These are phyloP conservation scores for Xiphias gladius DNA, from an alignment of 2,113 vertebrate species.

Conservation along the genomic window DNA sequence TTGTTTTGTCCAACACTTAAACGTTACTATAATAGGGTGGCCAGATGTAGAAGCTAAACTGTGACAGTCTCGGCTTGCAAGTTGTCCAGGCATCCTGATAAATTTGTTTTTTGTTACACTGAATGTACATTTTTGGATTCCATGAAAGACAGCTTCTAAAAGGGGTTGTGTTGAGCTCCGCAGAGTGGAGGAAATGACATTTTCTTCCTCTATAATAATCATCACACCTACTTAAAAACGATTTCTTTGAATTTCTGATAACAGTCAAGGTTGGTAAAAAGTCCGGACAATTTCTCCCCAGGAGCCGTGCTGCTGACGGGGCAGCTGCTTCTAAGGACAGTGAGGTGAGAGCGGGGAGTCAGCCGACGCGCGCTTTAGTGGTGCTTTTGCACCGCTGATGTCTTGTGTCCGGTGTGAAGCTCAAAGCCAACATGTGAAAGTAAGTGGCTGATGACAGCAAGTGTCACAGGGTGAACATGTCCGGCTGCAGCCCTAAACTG, in stretches of 20 bases:
- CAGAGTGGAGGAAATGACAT: neutral
- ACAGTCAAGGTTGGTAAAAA: constrained; percentile 9
- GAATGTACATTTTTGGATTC: neutral
- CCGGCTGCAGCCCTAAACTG: neutral
- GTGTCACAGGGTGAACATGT: neutral
- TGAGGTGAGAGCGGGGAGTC: neutral
- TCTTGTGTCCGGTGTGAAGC: neutral
- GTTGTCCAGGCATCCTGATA: too few species aligned
- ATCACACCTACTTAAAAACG: neutral
- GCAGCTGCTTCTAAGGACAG: neutral
- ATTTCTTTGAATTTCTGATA: neutral
- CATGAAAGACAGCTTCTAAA: neutral
- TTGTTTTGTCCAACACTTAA: neutral
- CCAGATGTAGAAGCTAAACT: neutral
- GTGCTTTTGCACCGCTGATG: neutral
- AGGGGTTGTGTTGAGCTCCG: neutral
- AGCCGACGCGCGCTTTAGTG: neutral
- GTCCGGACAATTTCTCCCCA: neutral
- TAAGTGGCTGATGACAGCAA: neutral
- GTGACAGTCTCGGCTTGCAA: neutral
- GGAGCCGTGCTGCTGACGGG: constrained; percentile 3
- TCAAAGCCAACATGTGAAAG: neutral
- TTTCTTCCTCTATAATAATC: neutral
- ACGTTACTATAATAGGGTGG: neutral
- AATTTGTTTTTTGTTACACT: neutral